Conservation (phyloP, 2,888 invertebrate genomes). For the Kryphioiulus occultus region DNA sequence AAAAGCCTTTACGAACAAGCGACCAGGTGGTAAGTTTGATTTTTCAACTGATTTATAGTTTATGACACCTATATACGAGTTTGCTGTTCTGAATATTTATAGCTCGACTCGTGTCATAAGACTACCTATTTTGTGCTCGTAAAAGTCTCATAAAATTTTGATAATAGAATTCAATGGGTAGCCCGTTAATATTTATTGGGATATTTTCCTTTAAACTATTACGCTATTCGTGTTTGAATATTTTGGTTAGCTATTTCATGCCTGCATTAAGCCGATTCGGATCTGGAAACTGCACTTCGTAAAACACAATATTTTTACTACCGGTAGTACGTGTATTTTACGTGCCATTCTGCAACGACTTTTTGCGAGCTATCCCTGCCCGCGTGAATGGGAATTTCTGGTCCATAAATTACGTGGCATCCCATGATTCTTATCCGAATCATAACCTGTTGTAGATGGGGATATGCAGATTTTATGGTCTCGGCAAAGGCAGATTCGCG, state of each 20-base stretch:
- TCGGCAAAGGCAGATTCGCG: slow-evolving; percentile 32
- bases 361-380: not conserved
- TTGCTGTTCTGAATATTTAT: not conserved
- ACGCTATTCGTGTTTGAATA: not conserved
- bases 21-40: not conserved
- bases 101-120: not conserved
- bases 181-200: not conserved
- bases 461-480: slow-evolving; percentile 33
- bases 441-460: slow-evolving; percentile 38
- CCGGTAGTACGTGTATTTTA: not conserved
- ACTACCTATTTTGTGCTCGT: not conserved
- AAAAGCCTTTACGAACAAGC: too few relatives aligned
- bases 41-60: not conserved
- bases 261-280: not conserved
- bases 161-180: not conserved
- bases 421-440: slow-evolving; percentile 36
- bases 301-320: slow-evolving; percentile 27
- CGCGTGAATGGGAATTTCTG: not conserved
- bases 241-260: not conserved
- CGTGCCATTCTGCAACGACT: slow-evolving; percentile 3
- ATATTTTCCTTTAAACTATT: not conserved
- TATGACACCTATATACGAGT: not conserved
- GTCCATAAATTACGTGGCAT: slow-evolving; percentile 34
- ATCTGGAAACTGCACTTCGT: not conserved
- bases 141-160: not conserved